A percentile compares a stretch with the other conserved stretches of the same genome.
These are phyloP conservation scores for Bradynema listronoti DNA, from an alignment of 1,140 invertebrate species.

Conservation along the genomic window DNA sequence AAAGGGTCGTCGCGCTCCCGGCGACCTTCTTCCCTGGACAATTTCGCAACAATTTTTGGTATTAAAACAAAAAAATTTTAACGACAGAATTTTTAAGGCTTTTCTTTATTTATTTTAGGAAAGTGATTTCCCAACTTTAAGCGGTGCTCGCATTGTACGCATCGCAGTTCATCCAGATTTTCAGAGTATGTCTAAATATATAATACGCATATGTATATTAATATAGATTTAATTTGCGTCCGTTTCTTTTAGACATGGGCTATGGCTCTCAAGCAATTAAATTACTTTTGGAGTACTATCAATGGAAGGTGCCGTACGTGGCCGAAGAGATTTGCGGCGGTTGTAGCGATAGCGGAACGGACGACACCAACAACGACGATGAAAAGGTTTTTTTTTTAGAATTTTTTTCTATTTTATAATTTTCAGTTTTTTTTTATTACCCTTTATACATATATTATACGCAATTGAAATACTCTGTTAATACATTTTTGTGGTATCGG, in stretches of 20 bases:
- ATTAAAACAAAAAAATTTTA: constrained; percentile 1
- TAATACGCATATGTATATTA: neutral
- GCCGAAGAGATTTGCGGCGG: no score
- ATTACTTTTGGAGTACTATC: constrained; percentile 80
- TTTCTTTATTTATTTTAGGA: constrained; percentile 63
- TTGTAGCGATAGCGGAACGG: neutral
- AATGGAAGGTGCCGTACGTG: constrained; percentile 66
- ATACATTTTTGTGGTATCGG: no score
- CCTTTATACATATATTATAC: neutral
- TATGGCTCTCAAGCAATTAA: constrained; percentile 80
- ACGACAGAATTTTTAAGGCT: neutral
- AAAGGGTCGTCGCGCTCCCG: constrained; percentile 78
- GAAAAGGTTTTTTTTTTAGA: neutral
- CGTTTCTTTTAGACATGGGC: constrained; percentile 70
- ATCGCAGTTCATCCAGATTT: constrained; percentile 98
- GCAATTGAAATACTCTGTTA: neutral
- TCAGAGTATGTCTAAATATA: constrained; percentile 19
- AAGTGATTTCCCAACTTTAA: constrained; percentile 79
- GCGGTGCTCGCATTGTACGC: constrained; percentile 82
- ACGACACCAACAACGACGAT: neutral
- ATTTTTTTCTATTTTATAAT: neutral
- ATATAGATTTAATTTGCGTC: constrained; percentile 21
- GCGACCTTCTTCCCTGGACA: constrained; percentile 97
- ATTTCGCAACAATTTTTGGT: constrained; percentile 74
- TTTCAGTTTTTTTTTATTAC: neutral